These are phyloP conservation scores for Leptinotarsa haldemani DNA, from an alignment of 2,888 invertebrate species.

Conservation along the genomic window DNA sequence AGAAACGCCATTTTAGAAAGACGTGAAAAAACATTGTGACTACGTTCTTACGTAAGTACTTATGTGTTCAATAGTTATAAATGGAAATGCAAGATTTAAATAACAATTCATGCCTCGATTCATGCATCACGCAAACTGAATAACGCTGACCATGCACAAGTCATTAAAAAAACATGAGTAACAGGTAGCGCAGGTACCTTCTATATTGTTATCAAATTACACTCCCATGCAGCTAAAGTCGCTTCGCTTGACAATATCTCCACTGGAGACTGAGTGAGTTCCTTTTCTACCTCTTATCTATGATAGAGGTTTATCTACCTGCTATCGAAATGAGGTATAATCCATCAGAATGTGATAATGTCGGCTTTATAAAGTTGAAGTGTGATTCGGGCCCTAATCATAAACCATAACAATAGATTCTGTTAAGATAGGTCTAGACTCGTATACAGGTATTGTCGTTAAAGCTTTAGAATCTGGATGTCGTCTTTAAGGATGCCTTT, in stretches of 20 bases:
- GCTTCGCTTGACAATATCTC: neutral
- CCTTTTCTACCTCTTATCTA: conserved; percentile 9
- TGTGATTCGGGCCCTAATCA: conserved; percentile 3
- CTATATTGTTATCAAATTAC: conserved; percentile 2
- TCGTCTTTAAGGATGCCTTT: too few species aligned
- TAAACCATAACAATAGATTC: conserved; percentile 6
- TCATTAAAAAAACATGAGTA: conserved; percentile 8
- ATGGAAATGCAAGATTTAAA: neutral
- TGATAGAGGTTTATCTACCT: conserved; percentile 2
- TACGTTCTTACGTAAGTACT: too few species aligned
- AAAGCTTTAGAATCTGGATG: too few species aligned
- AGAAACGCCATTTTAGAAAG: too few species aligned
- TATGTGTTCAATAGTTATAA: neutral
- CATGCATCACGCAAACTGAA: conserved; percentile 2
- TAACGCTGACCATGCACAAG: conserved; percentile 12
- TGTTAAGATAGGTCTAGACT: conserved; percentile 4
- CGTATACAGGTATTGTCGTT: neutral
- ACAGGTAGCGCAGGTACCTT: conserved; percentile 13
- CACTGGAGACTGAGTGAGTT: neutral
- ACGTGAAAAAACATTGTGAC: too few species aligned
- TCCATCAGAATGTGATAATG: neutral
- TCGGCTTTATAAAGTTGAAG: neutral
- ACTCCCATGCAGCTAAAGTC: neutral
- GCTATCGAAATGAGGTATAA: neutral
- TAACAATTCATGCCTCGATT: neutral